Evolutionary conservation across 2,888 invertebrate genomes (phyloP), one percentile per base, ranked within the genome.

Genomic region (Nematopogon swammerdamellus): DNA sequence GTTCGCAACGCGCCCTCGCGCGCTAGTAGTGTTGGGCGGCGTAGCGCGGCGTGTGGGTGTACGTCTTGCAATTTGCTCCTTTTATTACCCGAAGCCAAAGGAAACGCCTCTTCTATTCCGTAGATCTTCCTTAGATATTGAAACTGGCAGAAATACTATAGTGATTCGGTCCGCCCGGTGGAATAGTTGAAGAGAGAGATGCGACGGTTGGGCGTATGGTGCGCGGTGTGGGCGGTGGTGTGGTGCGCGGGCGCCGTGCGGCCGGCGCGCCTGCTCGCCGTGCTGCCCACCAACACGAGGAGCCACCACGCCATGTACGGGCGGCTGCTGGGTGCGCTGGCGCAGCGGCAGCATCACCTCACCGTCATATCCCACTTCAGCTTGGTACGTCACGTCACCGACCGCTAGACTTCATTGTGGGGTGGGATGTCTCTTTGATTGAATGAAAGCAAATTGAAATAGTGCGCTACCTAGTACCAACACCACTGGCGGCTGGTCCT

Each of bases 221-320:
- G 44, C 16, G 44, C n/a, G 18, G 19, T 70, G 72, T 61, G 61
- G 64, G 44, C 49, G 47, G 53, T 67, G 58, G 54, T 62, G 59
- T 65, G 63, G 61, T 44, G 36, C 58, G 65, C 57, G 57, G 61
- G 61, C 51, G 61, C 60, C 52, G 65, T 62, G 52, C 59, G 63
- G 44, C 68, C 71, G 49, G 80, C 80, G 29, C 65, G 72, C 17
- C 59, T 81, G 30, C 66, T 81, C 36, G 80, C 68, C 52, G 72
- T 81, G 44, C 62, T 81, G 56, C 81, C 81, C 18, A 79, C 80
- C 45, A 75, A 81, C 64, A 80, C 80, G 45, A 72, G 72, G 57
- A 82, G 82, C 62, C 81, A 82, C 62, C 70, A 75, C 54, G 80
- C 79, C 50, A 80, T 81, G 72, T 81, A 80, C 57, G 75, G 80